These are phyloP conservation scores for Magallana nippona DNA, from an alignment of 2,888 invertebrate species.

Conservation along the genomic window DNA sequence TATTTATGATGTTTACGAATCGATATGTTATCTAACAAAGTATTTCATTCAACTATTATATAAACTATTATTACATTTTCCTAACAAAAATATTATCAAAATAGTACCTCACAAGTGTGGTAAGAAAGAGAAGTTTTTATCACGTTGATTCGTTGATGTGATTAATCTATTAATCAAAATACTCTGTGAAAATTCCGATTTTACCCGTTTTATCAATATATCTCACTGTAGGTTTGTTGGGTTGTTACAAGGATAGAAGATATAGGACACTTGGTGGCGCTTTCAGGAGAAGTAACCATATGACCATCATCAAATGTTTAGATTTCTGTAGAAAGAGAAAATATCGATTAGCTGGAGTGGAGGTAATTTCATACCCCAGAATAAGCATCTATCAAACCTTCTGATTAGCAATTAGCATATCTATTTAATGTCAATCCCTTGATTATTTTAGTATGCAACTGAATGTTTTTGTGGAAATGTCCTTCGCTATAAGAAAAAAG, in stretches of 20 bases:
- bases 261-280: conserved; percentile 18
- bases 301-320: not conserved
- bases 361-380: not conserved
- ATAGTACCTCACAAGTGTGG: too few species aligned
- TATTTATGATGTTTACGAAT: too few species aligned
- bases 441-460: not conserved
- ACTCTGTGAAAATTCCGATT: too few species aligned
- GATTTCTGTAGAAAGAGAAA: not conserved
- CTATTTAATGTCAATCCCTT: not conserved
- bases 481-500: not conserved
- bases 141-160: too few species aligned
- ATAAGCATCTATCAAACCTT: too few species aligned
- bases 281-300: not conserved
- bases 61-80: too few species aligned
- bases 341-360: not conserved
- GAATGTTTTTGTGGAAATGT: conserved; percentile 8
- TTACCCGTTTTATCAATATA: not conserved
- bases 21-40: too few species aligned
- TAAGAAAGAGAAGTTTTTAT: too few species aligned
- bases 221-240: not conserved
- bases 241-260: not conserved
- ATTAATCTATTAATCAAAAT: too few species aligned
- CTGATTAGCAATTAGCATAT: too few species aligned
- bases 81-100: too few species aligned
- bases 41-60: too few species aligned